Base-by-base conservation (phyloP, 92 coral and sea anemone species). In the Heliopora coerulea region DNA sequence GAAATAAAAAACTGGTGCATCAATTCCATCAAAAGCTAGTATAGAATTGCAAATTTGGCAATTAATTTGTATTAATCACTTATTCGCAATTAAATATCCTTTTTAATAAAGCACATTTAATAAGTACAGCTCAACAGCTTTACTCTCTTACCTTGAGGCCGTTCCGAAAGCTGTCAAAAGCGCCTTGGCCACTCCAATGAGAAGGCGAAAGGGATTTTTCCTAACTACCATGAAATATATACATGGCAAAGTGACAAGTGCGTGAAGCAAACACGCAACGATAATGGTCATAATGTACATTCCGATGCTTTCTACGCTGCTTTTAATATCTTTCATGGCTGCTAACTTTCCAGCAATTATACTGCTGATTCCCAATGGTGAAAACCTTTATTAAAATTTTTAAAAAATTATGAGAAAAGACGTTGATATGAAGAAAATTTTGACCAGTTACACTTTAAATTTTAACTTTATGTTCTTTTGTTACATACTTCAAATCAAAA, bases 111-210 rank as follows among this genome's bases (percentile, higher is more conserved):
- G n/a, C n/a, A n/a, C n/a, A n/a, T n/a, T n/a, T n/a, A n/a, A n/a
- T n/a, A n/a, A n/a, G n/a, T n/a, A n/a, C n/a, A n/a, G n/a, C n/a
- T n/a, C n/a, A n/a, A n/a, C n/a, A n/a, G n/a, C n/a, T n/a, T n/a
- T n/a, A n/a, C n/a, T n/a, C n/a, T 5, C 84, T 63, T 32, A 63
- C 70, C 30, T 28, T 39, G 70, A 63, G 0, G 70, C 70, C 21
- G 70, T 63, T 63, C 70, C 70, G 39, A 63, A 40, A 15, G 50
- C 70, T 7, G 70, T 63, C 50, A 63, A 32, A 15, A 63, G 29
- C 49, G 70, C 70, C 54, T 63, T 63, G 7, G 52, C 52, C 14
- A 63, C 70, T 8, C 23, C n/a, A 18, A 8, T 37, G 14, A 63
- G 70, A 11, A 63, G n/a, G 18, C 20, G 30, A 23, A 63, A 63